Percentiles rank a stretch among this genome's conserved stretches.
Evolutionary conservation across 2,888 invertebrate species (phyloP).

Genomic region (Drosophila mimetica): DNA sequence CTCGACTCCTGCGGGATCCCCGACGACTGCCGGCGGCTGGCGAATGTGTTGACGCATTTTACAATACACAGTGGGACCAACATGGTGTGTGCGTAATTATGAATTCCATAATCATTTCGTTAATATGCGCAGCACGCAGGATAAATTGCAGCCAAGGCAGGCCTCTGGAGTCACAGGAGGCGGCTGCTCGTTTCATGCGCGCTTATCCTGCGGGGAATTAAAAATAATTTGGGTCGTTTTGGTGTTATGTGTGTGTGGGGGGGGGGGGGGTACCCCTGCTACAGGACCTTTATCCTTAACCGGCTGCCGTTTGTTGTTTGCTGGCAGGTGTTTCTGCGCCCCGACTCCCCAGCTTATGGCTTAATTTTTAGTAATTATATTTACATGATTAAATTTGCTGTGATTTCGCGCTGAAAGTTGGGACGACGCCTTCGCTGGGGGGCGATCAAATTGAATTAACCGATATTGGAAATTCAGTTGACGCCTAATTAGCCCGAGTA

Average conservation of each 20-base stretch:
- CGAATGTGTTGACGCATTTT: slow-evolving; percentile 77
- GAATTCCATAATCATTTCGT: slow-evolving; percentile 80
- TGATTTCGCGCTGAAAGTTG: no score
- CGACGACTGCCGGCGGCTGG: slow-evolving; percentile 47
- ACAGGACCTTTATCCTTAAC: neutral
- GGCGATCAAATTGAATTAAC: neutral
- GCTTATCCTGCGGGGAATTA: slow-evolving; percentile 76
- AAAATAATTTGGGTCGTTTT: slow-evolving; percentile 79
- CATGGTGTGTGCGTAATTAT: slow-evolving; percentile 66
- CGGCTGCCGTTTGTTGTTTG: slow-evolving; percentile 10
- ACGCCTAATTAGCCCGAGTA: slow-evolving; percentile 21
- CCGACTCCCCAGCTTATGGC: slow-evolving; percentile 62
- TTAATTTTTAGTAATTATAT: slow-evolving; percentile 79
- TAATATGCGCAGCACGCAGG: slow-evolving; percentile 78
- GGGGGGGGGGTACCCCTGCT: neutral
- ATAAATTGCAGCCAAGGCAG: slow-evolving; percentile 63
- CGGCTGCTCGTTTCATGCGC: slow-evolving; percentile 53
- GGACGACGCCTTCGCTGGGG: no score
- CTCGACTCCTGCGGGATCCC: slow-evolving; percentile 14
- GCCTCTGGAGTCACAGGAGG: slow-evolving; percentile 16
- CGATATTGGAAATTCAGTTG: slow-evolving; percentile 4
- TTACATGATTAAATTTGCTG: slow-evolving; percentile 79
- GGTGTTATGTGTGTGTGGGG: slow-evolving; percentile 45
- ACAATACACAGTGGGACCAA: slow-evolving; percentile 73
- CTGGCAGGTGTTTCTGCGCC: slow-evolving; percentile 60